Conservation (phyloP, 2,888 invertebrate genomes). For the Calliphora vomitoria region DNA sequence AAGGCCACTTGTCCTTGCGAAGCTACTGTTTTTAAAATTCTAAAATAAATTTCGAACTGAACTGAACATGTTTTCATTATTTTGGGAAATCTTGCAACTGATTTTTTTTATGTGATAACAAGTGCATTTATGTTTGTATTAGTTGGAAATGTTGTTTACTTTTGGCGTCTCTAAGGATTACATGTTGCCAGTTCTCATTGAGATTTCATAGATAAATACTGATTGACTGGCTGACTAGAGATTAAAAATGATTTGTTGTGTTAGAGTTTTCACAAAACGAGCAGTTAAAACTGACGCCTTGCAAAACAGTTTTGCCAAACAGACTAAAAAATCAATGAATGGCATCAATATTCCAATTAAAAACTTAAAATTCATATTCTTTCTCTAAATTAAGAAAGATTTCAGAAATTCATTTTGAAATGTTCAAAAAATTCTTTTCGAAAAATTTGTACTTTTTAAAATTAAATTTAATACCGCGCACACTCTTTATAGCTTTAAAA, state of each 20-base stretch:
- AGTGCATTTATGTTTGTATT: background rate
- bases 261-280: background rate
- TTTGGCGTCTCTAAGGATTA: constrained; percentile 19
- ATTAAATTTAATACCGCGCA: no score
- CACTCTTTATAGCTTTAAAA: background rate
- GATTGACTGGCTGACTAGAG: background rate
- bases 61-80: no score
- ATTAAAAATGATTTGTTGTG: constrained; percentile 2
- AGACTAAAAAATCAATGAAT: no score
- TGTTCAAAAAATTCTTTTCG: no score
- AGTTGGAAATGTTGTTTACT: background rate
- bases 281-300: constrained; percentile 4
- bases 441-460: no score
- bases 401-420: no score
- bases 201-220: background rate
- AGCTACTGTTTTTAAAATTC: background rate
- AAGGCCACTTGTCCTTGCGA: background rate
- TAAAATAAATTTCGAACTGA: background rate
- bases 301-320: background rate
- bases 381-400: no score
- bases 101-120: no score
- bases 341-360: no score
- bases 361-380: no score
- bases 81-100: no score
- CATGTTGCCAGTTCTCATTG: constrained; percentile 26